phyloP scores from a whole-genome alignment of 2,113 vertebrate genomes.

The Gnathonemus longibarbis region DNA sequence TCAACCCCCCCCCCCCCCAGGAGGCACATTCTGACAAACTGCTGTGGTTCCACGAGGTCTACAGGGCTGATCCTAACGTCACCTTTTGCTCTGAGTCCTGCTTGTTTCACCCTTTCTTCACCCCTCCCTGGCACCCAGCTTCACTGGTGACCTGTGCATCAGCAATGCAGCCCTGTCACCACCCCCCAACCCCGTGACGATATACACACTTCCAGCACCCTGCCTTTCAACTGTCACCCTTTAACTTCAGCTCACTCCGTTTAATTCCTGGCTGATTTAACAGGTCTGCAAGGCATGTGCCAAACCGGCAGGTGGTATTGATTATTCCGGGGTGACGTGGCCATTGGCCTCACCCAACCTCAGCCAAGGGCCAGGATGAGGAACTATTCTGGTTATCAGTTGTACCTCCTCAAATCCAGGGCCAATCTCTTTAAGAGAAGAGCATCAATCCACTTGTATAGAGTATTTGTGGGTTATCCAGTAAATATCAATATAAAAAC shows the following conservation, averaged over 20 bases:
- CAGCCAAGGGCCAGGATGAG: background rate
- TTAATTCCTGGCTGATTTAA: background rate
- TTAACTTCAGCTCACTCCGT: conserved; percentile 6
- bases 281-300: background rate
- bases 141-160: background rate
- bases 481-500: background rate
- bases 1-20: background rate
- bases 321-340: background rate
- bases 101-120: background rate
- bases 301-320: background rate
- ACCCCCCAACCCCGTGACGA: background rate
- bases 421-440: background rate
- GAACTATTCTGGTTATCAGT: background rate
- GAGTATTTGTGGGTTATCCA: background rate
- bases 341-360: background rate
- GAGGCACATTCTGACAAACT: background rate
- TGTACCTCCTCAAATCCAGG: background rate
- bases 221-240: background rate
- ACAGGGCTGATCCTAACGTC: background rate
- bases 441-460: background rate
- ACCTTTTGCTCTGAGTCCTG: background rate
- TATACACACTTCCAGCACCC: background rate
- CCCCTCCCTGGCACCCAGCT: background rate
- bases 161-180: background rate
- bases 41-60: background rate